Base-by-base conservation (phyloP, 1,140 invertebrate species). In the Phocides pigmalion region DNA sequence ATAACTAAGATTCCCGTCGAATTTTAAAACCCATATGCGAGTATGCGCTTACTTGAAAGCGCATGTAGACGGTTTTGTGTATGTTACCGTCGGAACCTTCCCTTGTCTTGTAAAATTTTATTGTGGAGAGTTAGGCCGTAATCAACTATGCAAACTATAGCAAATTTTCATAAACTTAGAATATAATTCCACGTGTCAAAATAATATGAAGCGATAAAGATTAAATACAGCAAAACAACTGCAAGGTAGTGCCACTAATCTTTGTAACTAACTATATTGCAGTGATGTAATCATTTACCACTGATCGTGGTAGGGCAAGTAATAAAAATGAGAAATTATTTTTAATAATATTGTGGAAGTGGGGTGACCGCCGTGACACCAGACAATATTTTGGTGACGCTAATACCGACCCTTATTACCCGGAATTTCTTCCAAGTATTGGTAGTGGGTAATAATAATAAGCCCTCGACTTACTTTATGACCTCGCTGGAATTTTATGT, bases 401-500 rank as follows among this genome's bases (percentile, higher is more conserved):
- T 81, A 76, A 75, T 76, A 81, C 74, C 75, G 41, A 62, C 79
- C 77, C 81, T 81, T 83, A 86, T 84, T 80, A 84, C 73, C 51
- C 68, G 61, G 72, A 79, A 85, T 86, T 88, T 82, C 76, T 82
- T 72, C 71, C 75, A 64, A 63, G 65, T 56, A 62, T 58, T 64
- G 67, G 65, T 81, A 76, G 63, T 68, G 54, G 74, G 71, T 74
- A 67, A 74, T 80, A 84, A 88, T 84, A 84, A 80, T 79, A 82
- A 71, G 66, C 72, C 75, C 77, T 71, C 71, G 70, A 79, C 77
- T 81, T 76, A 83, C 68, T 88, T 88, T 86, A 88, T 70, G 81
- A 84, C 76, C 81, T 68, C 66, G 28, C 58, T 17, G 41, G 17
- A 70, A 66, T 68, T 74, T 74, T 74, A 74, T 74, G 69, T 71